phyloP scores from a whole-genome alignment of 2,797 vertebrate species.

The Dendrocincla tyrannina region DNA sequence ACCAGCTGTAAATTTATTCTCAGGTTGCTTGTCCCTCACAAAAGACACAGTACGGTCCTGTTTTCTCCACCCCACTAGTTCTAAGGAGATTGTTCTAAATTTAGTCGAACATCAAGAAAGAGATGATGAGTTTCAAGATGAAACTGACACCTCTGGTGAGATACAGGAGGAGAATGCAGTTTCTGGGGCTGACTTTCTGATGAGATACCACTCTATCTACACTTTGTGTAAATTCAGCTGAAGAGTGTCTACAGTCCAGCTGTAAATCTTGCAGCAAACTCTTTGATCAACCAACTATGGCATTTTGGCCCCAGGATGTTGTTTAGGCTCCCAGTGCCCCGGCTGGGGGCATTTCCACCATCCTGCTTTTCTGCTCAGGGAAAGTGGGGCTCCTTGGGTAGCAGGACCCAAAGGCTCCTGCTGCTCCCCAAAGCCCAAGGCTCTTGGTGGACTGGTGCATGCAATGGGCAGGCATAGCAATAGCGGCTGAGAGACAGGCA shows the following conservation, averaged over 20 bases:
- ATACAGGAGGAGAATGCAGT: not conserved
- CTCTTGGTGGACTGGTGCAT: rapidly evolving
- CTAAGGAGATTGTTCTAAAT: not conserved
- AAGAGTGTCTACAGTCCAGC: not conserved
- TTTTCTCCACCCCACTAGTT: not conserved
- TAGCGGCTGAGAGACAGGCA: rapidly evolving
- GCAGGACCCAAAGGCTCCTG: not conserved
- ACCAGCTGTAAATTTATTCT: not conserved
- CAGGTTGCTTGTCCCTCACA: not conserved
- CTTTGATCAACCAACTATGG: not conserved
- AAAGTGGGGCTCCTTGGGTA: not conserved
- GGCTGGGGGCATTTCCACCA: not conserved
- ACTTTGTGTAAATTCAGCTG: not conserved
- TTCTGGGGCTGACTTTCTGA: not conserved
- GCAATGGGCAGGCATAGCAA: rapidly evolving
- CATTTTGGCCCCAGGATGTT: not conserved
- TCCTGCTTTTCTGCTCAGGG: not conserved
- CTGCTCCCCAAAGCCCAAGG: not conserved
- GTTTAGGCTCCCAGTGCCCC: not conserved
- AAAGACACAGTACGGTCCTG: not conserved
- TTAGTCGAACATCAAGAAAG: not conserved
- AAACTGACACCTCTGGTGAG: not conserved
- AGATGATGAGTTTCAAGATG: not conserved
- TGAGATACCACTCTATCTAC: not conserved
- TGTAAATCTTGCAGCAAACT: not conserved